A percentile compares a stretch with the other conserved stretches of the same genome.
Evolutionary conservation across 2,888 invertebrate species (phyloP).

Genomic region (Phasia obesa): DNA sequence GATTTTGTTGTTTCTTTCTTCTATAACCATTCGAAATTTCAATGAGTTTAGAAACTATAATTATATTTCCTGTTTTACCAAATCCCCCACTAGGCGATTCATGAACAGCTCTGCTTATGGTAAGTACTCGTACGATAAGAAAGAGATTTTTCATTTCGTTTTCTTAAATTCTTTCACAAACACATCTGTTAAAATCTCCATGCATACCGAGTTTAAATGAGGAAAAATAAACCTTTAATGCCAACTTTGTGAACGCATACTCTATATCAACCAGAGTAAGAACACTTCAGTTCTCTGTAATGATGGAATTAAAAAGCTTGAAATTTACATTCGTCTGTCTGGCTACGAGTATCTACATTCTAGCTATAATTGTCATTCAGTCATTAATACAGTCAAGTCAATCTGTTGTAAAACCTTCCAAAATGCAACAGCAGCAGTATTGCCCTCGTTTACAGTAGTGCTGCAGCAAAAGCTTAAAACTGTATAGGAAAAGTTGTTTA

Average conservation of each 20-base stretch:
- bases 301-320: slow-evolving; percentile 39
- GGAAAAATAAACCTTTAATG: slow-evolving; percentile 12
- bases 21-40: too few species aligned
- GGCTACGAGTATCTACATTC: slow-evolving; percentile 9
- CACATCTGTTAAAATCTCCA: slow-evolving; percentile 27
- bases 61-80: too few species aligned
- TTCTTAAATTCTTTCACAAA: not conserved
- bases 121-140: too few species aligned
- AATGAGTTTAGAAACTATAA: too few species aligned
- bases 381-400: slow-evolving; percentile 44
- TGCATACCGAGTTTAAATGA: not conserved
- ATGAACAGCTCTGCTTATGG: too few species aligned
- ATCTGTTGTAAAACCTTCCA: slow-evolving; percentile 33
- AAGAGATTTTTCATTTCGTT: not conserved
- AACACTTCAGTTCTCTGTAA: slow-evolving; percentile 8
- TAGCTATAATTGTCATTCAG: slow-evolving; percentile 34
- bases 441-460: not conserved
- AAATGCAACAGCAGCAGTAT: slow-evolving; percentile 43
- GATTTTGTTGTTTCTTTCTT: too few species aligned
- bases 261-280: not conserved
- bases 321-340: slow-evolving; percentile 20
- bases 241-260: not conserved
- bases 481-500: slow-evolving; percentile 49
- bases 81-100: too few species aligned
- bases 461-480: slow-evolving; percentile 39